Evolutionary conservation across 1,140 invertebrate genomes (phyloP).

Genomic region (Cotesia glomerata): DNA sequence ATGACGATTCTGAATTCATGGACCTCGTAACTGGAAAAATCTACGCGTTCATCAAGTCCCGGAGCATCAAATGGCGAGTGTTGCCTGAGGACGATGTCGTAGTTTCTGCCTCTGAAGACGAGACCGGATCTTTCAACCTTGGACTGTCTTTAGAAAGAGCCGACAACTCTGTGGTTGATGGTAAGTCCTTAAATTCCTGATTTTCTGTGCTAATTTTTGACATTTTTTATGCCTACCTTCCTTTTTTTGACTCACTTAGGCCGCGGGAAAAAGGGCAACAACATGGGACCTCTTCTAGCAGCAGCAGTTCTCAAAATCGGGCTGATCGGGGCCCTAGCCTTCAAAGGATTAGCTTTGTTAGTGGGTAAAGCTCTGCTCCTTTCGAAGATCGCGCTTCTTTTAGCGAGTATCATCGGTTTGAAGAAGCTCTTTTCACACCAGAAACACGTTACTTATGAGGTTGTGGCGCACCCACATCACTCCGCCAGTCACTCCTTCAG

Average conservation of each 20-base stretch:
- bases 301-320: conserved; percentile 80
- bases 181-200: conserved; percentile 43
- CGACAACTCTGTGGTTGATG: conserved; percentile 56
- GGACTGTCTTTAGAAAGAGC: conserved; percentile 73
- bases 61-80: conserved; percentile 66
- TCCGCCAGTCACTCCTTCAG: conserved; percentile 59
- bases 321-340: conserved; percentile 77
- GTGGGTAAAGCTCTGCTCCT: conserved; percentile 83
- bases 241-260: conserved; percentile 51
- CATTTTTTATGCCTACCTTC: conserved; percentile 2
- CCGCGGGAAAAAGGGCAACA: conserved; percentile 74
- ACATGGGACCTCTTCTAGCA: conserved; percentile 76
- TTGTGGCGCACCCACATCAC: conserved; percentile 73
- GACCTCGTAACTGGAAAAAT: conserved; percentile 75
- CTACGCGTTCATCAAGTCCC: conserved; percentile 74
- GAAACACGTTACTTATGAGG: conserved; percentile 78
- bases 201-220: not conserved
- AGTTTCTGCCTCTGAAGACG: conserved; percentile 71
- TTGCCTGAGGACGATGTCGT: conserved; percentile 79
- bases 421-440: conserved; percentile 80
- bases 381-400: conserved; percentile 79
- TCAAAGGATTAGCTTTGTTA: conserved; percentile 80
- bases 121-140: conserved; percentile 74
- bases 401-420: conserved; percentile 79
- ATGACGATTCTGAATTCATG: conserved; percentile 73